A percentile compares a stretch with the other conserved stretches of the same genome.
Conservation (phyloP, 2,888 invertebrate genomes). For the Netelia fuscicornis region DNA sequence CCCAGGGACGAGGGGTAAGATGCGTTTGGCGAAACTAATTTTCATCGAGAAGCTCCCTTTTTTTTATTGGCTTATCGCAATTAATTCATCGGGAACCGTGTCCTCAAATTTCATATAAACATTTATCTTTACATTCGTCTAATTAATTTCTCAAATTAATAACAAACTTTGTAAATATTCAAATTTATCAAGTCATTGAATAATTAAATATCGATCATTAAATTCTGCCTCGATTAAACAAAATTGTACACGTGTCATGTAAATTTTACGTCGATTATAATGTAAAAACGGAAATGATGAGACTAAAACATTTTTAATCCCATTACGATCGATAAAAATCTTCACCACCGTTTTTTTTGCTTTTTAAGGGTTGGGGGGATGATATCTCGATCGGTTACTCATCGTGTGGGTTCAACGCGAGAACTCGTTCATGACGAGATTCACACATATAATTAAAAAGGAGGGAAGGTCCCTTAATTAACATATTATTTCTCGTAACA, state of each 20-base stretch:
- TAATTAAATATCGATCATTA: neutral
- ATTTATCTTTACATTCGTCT: neutral
- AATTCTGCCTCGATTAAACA: neutral
- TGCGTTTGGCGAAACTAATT: conserved; percentile 78
- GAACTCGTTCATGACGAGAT: conserved; percentile 76
- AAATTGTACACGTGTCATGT: neutral
- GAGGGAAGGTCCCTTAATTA: conserved; percentile 74
- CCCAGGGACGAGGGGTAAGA: conserved; percentile 50
- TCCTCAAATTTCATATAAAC: neutral
- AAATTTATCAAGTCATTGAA: no score
- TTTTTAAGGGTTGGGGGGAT: conserved; percentile 2
- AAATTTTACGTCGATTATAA: neutral
- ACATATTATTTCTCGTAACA: conserved; percentile 80
- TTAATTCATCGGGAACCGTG: conserved; percentile 19
- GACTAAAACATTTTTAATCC: conserved; percentile 4
- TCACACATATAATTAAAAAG: conserved; percentile 79
- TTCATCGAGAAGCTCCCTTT: conserved; percentile 76
- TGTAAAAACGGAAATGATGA: conserved; percentile 3
- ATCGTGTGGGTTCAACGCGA: conserved; percentile 72
- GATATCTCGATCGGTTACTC: conserved; percentile 60
- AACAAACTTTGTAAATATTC: no score
- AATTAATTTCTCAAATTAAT: neutral
- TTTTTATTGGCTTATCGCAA: conserved; percentile 71
- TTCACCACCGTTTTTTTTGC: neutral
- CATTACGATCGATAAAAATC: conserved; percentile 31